Evolutionary conservation across 2,888 invertebrate genomes (phyloP).

Genomic region (Sympetrum striolatum): DNA sequence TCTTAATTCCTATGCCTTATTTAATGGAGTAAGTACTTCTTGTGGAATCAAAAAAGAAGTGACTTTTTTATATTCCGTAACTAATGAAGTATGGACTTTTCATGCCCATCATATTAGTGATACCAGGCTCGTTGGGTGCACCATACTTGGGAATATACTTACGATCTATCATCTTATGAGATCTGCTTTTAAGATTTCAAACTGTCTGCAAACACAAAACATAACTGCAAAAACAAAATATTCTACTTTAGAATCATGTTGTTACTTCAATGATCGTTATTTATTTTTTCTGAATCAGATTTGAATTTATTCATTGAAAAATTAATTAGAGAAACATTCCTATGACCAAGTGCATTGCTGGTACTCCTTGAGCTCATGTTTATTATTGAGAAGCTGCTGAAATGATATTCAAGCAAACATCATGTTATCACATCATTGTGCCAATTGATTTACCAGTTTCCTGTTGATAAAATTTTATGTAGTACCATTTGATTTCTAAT

Average conservation of each 20-base stretch:
- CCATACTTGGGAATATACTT: not conserved
- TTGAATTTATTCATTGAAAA: not conserved
- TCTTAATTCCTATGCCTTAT: not conserved
- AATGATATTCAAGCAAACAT: not conserved
- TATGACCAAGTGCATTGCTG: not conserved
- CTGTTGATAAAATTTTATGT: not conserved
- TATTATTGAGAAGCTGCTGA: not conserved
- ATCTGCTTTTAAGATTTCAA: not conserved
- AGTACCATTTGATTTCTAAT: not conserved
- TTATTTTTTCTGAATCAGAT: not conserved
- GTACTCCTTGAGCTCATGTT: not conserved
- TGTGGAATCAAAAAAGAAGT: not conserved
- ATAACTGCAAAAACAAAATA: not conserved
- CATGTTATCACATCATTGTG: not conserved
- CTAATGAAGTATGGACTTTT: not conserved
- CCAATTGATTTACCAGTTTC: not conserved
- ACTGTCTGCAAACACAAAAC: not conserved
- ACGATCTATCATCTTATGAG: not conserved
- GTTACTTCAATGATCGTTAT: not conserved
- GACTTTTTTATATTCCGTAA: not conserved
- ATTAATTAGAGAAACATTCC: constrained; percentile 10
- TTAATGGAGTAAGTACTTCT: not conserved
- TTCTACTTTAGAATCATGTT: not conserved
- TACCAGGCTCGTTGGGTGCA: not conserved
- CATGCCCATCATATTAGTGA: not conserved